Base-by-base conservation (phyloP, 2,113 vertebrate species). In the Cettia cetti region DNA sequence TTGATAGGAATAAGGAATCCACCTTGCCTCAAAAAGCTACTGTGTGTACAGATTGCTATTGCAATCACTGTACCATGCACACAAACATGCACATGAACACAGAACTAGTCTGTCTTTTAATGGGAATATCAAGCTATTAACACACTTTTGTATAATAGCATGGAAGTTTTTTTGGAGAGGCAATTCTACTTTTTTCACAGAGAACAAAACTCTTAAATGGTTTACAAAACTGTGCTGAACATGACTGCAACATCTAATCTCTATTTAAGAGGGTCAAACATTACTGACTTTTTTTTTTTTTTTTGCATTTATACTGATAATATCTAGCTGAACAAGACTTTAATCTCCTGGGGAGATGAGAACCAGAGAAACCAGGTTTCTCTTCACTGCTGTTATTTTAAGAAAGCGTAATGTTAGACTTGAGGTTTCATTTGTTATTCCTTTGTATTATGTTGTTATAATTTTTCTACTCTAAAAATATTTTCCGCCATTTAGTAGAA, bases 31-130 rank as follows among this genome's bases (percentile, higher is more conserved):
- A 28, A 19, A 53, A 49, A 61, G 24, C 24, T 30, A 7, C 19
- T 30, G 28, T 30, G 39, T 14, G 28, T 15, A 44, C 19, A 63
- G 19, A 23, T 24, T 8, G 15, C 19, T 47, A 7, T 31, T 37
- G 33, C 40, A 69, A 82, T 40, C 37, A 7, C 47, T 77, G 53
- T 18, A 21, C 2, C 31, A 26, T 44, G 40, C 27, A 42, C 39
- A 20, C 13, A 33, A 5, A 11, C 16, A 68, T 1, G 0, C 13
- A 57, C 7, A 8, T 2, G 4, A 37, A 69, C 69, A 27, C 10
- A 61, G 9, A 45, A 24, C 23, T 17, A 31, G 6, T 54, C 49
- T 77, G 16, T 30, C 45, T 40, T 80, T 77, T 49, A 81, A 10
- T 37, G 9, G 53, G 5, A 79, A 39, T 53, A 44, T 7, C 11